Evolutionary conservation across 2,888 invertebrate genomes (phyloP).

Genomic region (Amphipoea lucens): DNA sequence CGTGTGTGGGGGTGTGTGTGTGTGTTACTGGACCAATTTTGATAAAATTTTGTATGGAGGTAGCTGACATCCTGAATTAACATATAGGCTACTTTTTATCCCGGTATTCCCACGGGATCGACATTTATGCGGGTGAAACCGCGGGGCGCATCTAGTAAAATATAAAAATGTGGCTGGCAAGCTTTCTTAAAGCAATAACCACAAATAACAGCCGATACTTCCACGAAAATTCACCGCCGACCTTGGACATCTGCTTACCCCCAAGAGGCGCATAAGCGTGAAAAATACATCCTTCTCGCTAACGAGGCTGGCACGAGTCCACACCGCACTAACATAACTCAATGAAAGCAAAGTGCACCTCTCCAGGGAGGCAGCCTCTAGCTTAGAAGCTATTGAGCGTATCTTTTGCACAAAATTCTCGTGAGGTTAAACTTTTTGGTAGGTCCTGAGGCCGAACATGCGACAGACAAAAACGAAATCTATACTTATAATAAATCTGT

Average conservation of each 20-base stretch:
- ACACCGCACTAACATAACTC: conserved; percentile 40
- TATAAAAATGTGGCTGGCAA: no score
- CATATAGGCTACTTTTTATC: no score
- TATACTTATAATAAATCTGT: no score
- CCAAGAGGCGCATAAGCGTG: conserved; percentile 52
- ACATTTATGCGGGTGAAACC: no score
- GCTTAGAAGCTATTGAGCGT: conserved; percentile 15
- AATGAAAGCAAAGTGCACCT: conserved; percentile 43
- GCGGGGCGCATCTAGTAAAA: background rate
- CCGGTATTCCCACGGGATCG: no score
- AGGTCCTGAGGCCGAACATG: background rate
- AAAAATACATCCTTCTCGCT: conserved; percentile 44
- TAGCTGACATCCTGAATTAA: no score
- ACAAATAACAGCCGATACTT: conserved; percentile 14
- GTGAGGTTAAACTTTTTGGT: background rate
- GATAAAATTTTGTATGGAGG: no score
- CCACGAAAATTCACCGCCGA: conserved; percentile 3
- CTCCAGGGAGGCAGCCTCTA: conserved; percentile 32
- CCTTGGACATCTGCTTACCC: conserved; percentile 34
- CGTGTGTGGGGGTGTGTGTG: no score
- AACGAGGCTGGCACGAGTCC: conserved; percentile 59
- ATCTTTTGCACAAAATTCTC: background rate
- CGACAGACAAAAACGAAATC: no score
- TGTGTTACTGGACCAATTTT: no score
- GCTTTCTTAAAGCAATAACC: conserved; percentile 9